Evolutionary conservation across 2,888 invertebrate genomes (phyloP), one percentile per base, ranked within the genome.

Genomic region (Podotricha telesiphe): DNA sequence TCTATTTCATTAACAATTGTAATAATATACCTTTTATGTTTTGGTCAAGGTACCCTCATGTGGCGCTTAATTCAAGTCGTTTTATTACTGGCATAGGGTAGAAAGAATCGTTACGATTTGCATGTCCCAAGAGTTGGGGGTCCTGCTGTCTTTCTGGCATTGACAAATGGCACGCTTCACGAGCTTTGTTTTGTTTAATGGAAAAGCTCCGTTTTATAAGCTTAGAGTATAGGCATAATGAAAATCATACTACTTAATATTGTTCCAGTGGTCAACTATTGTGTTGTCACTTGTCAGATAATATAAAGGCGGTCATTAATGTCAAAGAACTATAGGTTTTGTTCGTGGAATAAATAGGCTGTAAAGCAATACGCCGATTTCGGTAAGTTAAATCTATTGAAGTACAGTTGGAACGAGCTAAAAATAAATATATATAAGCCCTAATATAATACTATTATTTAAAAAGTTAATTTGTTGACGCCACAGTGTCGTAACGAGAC

Each of bases 101-200:
- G 78, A 85, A 89, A 88, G 88, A 88, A 89, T 87, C 79, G 86
- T 83, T 80, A 80, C 77, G 88, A 90, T 90, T 90, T 89, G 89
- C 89, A 89, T 91, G 87, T 85, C 74, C 70, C 67, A 69, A 64
- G 77, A 73, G 75, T 73, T 65, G 55, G 74, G 74, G 72, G 63
- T 51, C 51, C 58, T 68, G 65, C 73, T 70, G 73, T 76, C 70
- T 67, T 67, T 56, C 61, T 74, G 76, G 70, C 74, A 74, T 74
- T 75, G 73, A 75, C 66, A 74, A 73, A 74, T 74, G 70, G 73
- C 66, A 67, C 70, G 71, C 72, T 67, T 65, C 68, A 65, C 53
- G 61, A 65, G 69, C 74, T 73, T 73, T 74, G 73, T 72, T 67
- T 61, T 59, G 61, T 68, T 68, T 71, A 63, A 63, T 63, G 58